Conservation (phyloP, 1,140 invertebrate genomes). For the Drosophila quadrilineata region DNA sequence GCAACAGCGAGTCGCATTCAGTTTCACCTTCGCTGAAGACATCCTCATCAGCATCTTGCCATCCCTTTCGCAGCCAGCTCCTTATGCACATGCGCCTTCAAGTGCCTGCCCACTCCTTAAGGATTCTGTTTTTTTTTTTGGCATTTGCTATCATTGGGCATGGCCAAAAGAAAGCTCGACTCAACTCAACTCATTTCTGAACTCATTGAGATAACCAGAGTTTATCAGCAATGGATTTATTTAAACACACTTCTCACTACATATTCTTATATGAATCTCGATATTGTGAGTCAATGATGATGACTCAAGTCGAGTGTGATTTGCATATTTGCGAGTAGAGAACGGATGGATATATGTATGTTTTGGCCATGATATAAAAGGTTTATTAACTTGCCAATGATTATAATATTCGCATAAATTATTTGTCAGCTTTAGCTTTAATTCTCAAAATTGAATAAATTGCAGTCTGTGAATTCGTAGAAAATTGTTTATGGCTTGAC, state of each 20-base stretch:
- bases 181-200: no score
- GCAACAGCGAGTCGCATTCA: slow-evolving; percentile 37
- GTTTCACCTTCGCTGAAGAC: slow-evolving; percentile 62
- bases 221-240: slow-evolving; percentile 56
- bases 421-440: no score
- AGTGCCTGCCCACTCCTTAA: slow-evolving; percentile 9
- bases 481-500: no score
- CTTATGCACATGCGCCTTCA: slow-evolving; percentile 69
- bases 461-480: no score
- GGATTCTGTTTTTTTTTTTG: neutral
- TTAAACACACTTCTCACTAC: slow-evolving; percentile 37
- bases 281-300: neutral
- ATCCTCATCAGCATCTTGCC: slow-evolving; percentile 42
- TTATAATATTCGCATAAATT: no score
- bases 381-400: no score
- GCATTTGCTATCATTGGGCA: slow-evolving; percentile 3
- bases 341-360: no score
- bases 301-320: neutral
- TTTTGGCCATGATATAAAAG: no score
- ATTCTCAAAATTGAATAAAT: no score
- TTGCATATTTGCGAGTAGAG: no score
- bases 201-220: slow-evolving; percentile 57
- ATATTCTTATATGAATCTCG: neutral
- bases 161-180: slow-evolving; percentile 17
- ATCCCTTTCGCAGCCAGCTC: slow-evolving; percentile 44